phyloP scores from a whole-genome alignment of 2,113 vertebrate genomes.

The Theristicus caerulescens region DNA sequence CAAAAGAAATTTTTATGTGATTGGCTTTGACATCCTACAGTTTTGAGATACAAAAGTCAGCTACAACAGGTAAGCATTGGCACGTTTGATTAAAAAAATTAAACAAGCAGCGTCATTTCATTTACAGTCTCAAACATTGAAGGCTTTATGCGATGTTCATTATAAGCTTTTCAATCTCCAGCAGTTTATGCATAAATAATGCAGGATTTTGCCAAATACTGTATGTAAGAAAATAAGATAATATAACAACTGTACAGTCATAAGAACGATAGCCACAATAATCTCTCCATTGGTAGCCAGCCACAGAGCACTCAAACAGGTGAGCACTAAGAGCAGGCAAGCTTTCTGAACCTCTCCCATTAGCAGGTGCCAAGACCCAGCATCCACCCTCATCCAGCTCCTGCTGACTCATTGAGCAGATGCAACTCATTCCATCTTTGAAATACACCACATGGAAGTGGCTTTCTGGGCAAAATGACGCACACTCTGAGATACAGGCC shows the following conservation, averaged over 20 bases:
- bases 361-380: not conserved
- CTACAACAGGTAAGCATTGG: not conserved
- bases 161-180: not conserved
- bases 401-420: not conserved
- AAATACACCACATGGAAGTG: not conserved
- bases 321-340: not conserved
- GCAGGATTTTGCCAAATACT: not conserved
- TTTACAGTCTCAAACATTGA: not conserved
- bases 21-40: not conserved
- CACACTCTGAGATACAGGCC: not conserved
- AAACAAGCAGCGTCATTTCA: not conserved
- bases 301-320: not conserved
- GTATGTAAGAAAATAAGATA: not conserved
- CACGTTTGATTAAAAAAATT: not conserved
- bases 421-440: not conserved
- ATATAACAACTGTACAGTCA: not conserved
- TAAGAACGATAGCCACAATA: not conserved
- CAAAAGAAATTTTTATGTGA: not conserved
- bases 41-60: not conserved
- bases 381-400: rapidly evolving
- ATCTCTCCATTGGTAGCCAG: not conserved
- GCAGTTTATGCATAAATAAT: not conserved
- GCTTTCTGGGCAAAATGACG: not conserved
- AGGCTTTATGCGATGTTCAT: not conserved
- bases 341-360: not conserved